phyloP scores from a whole-genome alignment of 2,797 vertebrate genomes.

The Micromesistius poutassou region DNA sequence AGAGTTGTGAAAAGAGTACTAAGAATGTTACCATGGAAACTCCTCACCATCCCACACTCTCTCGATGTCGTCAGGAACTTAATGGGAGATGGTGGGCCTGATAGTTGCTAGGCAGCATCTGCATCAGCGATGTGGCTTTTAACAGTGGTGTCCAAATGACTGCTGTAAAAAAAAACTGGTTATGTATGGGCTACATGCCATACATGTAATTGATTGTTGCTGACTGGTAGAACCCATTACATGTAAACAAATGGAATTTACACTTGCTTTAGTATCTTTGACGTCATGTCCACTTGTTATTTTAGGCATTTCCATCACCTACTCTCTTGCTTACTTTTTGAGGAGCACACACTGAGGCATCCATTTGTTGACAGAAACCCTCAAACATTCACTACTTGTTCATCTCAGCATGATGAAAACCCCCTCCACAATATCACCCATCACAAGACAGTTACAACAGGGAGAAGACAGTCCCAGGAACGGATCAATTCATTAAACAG shows the following conservation, averaged over 20 bases:
- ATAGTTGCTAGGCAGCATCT: conserved; percentile 68
- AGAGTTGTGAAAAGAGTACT: conserved; percentile 57
- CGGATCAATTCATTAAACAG: background rate
- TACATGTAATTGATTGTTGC: background rate
- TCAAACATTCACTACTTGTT: background rate
- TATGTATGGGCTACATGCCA: conserved; percentile 8
- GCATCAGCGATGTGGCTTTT: conserved; percentile 54
- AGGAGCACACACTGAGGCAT: background rate
- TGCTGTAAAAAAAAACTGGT: conserved; percentile 29
- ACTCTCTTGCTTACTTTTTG: background rate
- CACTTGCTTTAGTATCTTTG: background rate
- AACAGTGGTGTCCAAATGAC: conserved; percentile 33
- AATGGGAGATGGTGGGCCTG: conserved; percentile 66
- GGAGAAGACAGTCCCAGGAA: conserved; percentile 8
- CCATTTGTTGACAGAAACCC: background rate
- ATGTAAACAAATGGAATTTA: background rate
- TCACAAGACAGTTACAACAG: background rate
- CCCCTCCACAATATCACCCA: background rate
- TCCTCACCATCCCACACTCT: conserved; percentile 58
- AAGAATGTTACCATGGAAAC: conserved; percentile 78
- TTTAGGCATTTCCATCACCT: background rate
- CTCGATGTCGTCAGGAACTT: conserved; percentile 63
- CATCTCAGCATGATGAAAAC: background rate
- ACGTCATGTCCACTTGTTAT: background rate
- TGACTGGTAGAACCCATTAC: background rate